Evolutionary conservation across 1,140 invertebrate genomes (phyloP), one percentile per base, ranked within the genome.

Genomic region (Polyergus mexicanus): DNA sequence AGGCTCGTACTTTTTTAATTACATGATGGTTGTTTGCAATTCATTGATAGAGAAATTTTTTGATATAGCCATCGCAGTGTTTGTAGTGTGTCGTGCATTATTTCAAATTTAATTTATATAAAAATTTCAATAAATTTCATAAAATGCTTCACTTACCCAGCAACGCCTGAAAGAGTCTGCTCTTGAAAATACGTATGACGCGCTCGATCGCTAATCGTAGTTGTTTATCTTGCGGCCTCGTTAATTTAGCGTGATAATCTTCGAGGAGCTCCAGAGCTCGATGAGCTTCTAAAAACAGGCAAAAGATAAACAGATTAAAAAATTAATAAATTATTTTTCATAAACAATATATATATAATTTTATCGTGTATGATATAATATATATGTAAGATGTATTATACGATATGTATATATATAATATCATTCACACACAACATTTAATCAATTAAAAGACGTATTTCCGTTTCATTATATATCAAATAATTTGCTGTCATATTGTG

Each of bases 141-240:
- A 32, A 74, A 38, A 44, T 62, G 16, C 3, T 4, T 51, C 13
- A 97, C 98, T 97, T 96, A 99, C 98, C 98, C 95, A 99, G 96
- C 88, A 99, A 95, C 85, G 99, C 98, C 95, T 99, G 99, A 96
- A 99, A 99, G 76, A 99, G 97, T 89, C 98, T 96, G 88, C 98
- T 99, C 95, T 99, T 99, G 96, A 99, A 99, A 94, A 99, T 99
- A 85, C 98, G 96, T 92, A 99, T 99, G 92, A 99, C 98, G 90
- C 98, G 96, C 95, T 99, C 99, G 92, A 99, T 99, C 88, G 98
- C 98, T 88, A 98, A 97, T 90, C 98, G 96, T 65, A 99, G 96
- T 92, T 99, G 98, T 92, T 98, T 98, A 95, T 99, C 98, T 94
- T 99, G 98, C 28, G 98, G 98, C 93, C 97, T 97, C 62, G 97